Evolutionary conservation across 2,888 invertebrate species (phyloP).

Genomic region (Strigamia transsilvanica): DNA sequence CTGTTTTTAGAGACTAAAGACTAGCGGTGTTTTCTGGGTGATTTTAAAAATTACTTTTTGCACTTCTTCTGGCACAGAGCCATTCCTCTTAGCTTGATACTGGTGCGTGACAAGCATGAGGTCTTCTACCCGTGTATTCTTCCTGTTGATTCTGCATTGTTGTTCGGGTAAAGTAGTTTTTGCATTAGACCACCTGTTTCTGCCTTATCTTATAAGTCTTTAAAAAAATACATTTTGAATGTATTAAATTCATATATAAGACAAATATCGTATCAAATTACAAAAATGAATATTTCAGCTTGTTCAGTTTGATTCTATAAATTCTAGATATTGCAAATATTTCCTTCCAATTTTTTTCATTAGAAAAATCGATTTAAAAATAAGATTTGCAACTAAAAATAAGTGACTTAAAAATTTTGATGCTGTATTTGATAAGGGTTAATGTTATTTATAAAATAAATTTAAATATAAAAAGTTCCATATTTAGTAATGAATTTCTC

Average conservation of each 20-base stretch:
- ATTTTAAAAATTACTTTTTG: constrained; percentile 31
- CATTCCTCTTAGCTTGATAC: constrained; percentile 27
- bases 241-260: too few relatives aligned
- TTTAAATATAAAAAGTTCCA: not conserved
- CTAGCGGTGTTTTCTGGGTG: constrained; percentile 10
- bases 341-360: too few relatives aligned
- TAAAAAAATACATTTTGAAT: not conserved
- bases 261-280: not conserved
- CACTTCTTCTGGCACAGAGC: constrained; percentile 29
- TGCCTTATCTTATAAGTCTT: not conserved
- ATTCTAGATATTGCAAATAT: too few relatives aligned
- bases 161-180: not conserved
- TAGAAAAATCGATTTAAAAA: too few relatives aligned
- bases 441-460: too few relatives aligned
- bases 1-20: constrained; percentile 2
- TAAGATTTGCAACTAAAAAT: too few relatives aligned
- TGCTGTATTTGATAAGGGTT: too few relatives aligned
- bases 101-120: constrained; percentile 36
- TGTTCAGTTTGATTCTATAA: too few relatives aligned
- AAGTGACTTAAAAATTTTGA: too few relatives aligned
- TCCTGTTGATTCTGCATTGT: constrained; percentile 13
- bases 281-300: not conserved
- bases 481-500: constrained; percentile 3
- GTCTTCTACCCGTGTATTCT: not conserved
- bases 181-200: not conserved